A percentile compares a stretch with the other conserved stretches of the same genome.
Conservation (phyloP, 2,888 invertebrate genomes). For the Cheilosia soror region DNA sequence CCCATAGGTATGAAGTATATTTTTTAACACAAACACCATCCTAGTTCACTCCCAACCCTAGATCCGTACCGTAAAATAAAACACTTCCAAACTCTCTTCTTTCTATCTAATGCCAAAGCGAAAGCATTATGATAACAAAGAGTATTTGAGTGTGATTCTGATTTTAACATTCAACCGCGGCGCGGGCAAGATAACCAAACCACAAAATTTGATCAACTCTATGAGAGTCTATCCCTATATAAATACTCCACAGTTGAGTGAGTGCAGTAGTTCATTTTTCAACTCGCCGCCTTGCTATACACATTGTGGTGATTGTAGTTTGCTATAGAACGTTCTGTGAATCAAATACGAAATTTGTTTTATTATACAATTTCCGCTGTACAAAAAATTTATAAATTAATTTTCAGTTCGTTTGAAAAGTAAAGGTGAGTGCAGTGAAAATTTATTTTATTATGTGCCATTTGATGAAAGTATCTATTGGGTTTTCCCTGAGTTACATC, state of each 20-base stretch:
- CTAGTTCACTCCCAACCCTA: neutral
- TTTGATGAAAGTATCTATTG: no score
- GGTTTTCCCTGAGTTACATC: no score
- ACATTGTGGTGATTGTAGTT: slow-evolving; percentile 29
- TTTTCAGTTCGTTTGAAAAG: neutral
- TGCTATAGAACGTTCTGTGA: slow-evolving; percentile 21
- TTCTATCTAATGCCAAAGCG: slow-evolving; percentile 11
- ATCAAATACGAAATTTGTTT: neutral
- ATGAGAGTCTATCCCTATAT: slow-evolving; percentile 49
- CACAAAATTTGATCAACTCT: slow-evolving; percentile 30
- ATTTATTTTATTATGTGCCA: neutral
- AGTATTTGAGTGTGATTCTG: slow-evolving; percentile 32
- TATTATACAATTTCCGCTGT: slow-evolving; percentile 3
- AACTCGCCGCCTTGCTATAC: slow-evolving; percentile 16
- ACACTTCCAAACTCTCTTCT: slow-evolving; percentile 9
- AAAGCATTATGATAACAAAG: slow-evolving; percentile 11
- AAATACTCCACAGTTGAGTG: slow-evolving; percentile 52
- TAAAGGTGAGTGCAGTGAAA: slow-evolving; percentile 12
- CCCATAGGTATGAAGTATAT: neutral
- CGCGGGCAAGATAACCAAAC: neutral
- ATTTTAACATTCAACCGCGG: neutral
- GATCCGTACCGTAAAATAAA: neutral
- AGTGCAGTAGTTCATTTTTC: slow-evolving; percentile 29
- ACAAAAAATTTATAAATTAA: slow-evolving; percentile 3
- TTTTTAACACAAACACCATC: neutral